phyloP scores from a whole-genome alignment of 2,888 invertebrate species.

The Drosophila monieri region DNA sequence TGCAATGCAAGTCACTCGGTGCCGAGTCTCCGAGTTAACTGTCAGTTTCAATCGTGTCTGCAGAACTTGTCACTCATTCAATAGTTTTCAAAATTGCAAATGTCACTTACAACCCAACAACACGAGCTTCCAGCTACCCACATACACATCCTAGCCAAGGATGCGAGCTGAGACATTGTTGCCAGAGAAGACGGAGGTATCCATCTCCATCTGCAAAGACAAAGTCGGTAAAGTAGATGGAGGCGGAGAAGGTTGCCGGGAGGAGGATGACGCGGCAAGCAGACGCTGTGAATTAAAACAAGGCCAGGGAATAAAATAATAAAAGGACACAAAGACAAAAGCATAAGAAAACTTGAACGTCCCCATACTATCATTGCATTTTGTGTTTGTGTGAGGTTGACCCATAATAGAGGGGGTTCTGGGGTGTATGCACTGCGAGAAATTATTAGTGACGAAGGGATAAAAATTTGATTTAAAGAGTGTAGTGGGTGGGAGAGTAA shows the following conservation, averaged over 20 bases:
- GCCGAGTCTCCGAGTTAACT: slow-evolving; percentile 55
- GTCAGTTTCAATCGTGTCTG: slow-evolving; percentile 83
- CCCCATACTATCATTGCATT: slow-evolving; percentile 2
- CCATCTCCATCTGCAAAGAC: slow-evolving; percentile 48
- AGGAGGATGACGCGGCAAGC: slow-evolving; percentile 72
- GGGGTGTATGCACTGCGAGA: slow-evolving; percentile 13
- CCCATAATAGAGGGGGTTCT: slow-evolving; percentile 53
- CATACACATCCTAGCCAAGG: slow-evolving; percentile 58
- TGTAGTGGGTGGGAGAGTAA: too few relatives aligned
- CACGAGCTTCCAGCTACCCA: slow-evolving; percentile 42
- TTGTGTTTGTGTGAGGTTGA: slow-evolving; percentile 53
- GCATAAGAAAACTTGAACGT: slow-evolving; percentile 74
- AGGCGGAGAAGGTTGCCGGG: slow-evolving; percentile 3
- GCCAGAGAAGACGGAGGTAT: slow-evolving; percentile 58
- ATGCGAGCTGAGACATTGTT: slow-evolving; percentile 70
- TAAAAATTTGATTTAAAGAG: background rate
- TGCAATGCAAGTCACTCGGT: slow-evolving; percentile 30
- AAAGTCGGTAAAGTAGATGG: slow-evolving; percentile 57
- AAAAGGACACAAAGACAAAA: slow-evolving; percentile 79
- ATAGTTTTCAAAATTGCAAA: slow-evolving; percentile 82
- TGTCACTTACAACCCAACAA: slow-evolving; percentile 79
- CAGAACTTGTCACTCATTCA: slow-evolving; percentile 82
- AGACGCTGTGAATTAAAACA: slow-evolving; percentile 79
- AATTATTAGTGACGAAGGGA: background rate
- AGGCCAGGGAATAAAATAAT: slow-evolving; percentile 81